phyloP scores from a whole-genome alignment of 1,140 invertebrate species.

The Musca domestica region DNA sequence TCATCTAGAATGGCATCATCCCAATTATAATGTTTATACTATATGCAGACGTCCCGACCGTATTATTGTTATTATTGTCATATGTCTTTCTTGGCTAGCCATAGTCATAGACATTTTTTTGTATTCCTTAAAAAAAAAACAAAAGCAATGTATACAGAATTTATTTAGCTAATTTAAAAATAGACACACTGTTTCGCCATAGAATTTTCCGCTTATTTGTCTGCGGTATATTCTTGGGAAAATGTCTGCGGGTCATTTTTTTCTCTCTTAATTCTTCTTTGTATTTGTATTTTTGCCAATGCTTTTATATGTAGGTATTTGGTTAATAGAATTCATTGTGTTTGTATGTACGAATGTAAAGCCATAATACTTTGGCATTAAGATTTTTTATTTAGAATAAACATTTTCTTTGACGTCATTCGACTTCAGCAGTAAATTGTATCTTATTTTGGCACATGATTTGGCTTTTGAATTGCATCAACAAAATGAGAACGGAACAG shows the following conservation, averaged over 20 bases:
- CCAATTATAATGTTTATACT: not conserved
- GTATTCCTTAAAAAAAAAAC: constrained; percentile 7
- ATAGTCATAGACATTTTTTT: constrained; percentile 41
- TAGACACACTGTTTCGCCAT: not conserved
- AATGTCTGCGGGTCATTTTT: not conserved
- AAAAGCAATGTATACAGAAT: not conserved
- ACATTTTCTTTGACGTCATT: too few relatives aligned
- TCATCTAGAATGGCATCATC: not conserved
- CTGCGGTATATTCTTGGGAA: constrained; percentile 2
- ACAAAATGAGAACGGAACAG: too few relatives aligned
- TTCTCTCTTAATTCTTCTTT: not conserved
- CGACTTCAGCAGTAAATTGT: too few relatives aligned
- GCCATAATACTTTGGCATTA: too few relatives aligned
- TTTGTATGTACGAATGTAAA: too few relatives aligned
- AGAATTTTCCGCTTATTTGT: constrained; percentile 21
- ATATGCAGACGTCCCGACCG: not conserved
- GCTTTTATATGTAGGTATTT: too few relatives aligned
- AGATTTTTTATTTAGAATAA: too few relatives aligned
- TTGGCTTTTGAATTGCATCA: too few relatives aligned
- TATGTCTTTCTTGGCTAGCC: constrained; percentile 39
- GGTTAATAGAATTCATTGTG: too few relatives aligned
- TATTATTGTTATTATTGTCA: constrained; percentile 10
- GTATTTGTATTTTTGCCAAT: not conserved
- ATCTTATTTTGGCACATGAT: too few relatives aligned
- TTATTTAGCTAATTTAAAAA: not conserved